These are phyloP conservation scores for Rhabdomys pumilio DNA, from an alignment of 2,797 vertebrate genomes.

Conservation along the genomic window DNA sequence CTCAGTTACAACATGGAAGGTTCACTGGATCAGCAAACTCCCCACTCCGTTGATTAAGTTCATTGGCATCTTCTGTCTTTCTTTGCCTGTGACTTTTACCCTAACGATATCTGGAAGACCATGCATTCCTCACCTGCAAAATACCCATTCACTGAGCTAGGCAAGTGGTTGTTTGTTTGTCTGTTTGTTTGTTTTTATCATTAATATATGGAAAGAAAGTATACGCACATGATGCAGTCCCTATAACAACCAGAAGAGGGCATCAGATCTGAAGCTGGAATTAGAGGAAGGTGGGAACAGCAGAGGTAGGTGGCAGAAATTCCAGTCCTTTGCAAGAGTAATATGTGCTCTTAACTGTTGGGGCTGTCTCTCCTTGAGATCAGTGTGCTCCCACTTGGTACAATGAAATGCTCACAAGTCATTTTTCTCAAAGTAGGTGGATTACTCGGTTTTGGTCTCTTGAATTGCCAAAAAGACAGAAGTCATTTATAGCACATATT, in stretches of 20 bases:
- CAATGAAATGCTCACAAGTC: slow-evolving; percentile 3
- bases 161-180: background rate
- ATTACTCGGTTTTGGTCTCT: background rate
- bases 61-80: background rate
- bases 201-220: no score
- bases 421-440: background rate
- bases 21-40: background rate
- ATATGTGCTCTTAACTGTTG: background rate
- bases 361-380: background rate
- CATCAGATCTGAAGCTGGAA: background rate
- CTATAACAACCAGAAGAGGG: background rate
- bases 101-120: background rate
- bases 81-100: background rate
- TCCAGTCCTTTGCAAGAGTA: background rate
- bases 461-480: background rate
- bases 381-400: background rate
- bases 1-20: background rate
- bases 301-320: background rate
- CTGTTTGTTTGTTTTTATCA: background rate
- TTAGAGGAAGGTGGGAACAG: background rate
- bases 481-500: background rate
- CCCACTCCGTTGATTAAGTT: background rate
- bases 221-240: background rate
- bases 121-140: slow-evolving; percentile 41
- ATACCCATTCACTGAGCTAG: background rate